phyloP scores from a whole-genome alignment of 2,888 invertebrate species.

The Ichneumon xanthorius region DNA sequence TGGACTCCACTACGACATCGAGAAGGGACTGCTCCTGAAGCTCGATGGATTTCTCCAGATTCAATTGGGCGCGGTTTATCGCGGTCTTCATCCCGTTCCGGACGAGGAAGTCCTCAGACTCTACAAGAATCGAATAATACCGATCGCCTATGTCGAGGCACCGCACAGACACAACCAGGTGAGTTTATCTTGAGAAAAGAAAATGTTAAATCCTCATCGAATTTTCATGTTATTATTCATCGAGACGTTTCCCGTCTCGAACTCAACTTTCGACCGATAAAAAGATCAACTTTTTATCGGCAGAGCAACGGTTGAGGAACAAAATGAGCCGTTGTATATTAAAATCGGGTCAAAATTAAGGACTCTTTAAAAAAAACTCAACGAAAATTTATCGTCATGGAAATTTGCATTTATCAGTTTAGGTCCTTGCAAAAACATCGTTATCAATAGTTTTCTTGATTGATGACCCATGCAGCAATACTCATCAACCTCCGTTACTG shows the following conservation, averaged over 20 bases:
- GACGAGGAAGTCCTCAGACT: slow-evolving; percentile 94
- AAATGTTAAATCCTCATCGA: slow-evolving; percentile 1
- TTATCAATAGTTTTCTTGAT: not conserved
- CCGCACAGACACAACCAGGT: slow-evolving; percentile 90
- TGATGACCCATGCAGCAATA: not conserved
- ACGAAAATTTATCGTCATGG: no score
- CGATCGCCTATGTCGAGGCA: slow-evolving; percentile 95
- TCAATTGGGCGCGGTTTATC: slow-evolving; percentile 96
- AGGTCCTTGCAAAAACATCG: no score
- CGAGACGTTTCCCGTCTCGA: not conserved
- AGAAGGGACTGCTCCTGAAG: slow-evolving; percentile 96
- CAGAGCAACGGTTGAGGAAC: not conserved
- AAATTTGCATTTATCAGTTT: no score
- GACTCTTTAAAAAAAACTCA: no score
- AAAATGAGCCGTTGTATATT: no score
- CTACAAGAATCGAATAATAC: slow-evolving; percentile 94
- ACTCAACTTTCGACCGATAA: not conserved
- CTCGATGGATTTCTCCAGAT: slow-evolving; percentile 98
- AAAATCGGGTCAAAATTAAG: no score
- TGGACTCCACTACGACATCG: slow-evolving; percentile 99
- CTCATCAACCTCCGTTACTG: no score
- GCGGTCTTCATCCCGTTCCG: slow-evolving; percentile 92
- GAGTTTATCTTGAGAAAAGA: slow-evolving; percentile 76
- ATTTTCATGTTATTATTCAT: slow-evolving; percentile 19
- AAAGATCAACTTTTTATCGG: not conserved